Base-by-base conservation (phyloP, 1,140 invertebrate genomes). In the Zophobas morio region DNA sequence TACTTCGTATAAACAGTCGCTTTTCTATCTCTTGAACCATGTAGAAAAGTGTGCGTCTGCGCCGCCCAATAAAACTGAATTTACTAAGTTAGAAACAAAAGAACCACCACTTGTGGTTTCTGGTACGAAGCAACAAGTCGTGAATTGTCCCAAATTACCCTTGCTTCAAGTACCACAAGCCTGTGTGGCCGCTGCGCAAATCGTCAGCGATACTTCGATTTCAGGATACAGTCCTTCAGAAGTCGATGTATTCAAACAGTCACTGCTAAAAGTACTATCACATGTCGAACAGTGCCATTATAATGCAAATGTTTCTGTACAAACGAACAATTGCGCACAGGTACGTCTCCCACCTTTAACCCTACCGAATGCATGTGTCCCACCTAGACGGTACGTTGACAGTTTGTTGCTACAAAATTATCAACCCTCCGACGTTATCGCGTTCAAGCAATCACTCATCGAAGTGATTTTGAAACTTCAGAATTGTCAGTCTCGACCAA, bases 121-220 rank as follows among this genome's bases (percentile, higher is more conserved):
- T 20, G 20, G 20, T 20, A 20, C 33, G 8, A 39, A 60, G 49
- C 20, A 20, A 53, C 4, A 4, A 53, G 6, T 32, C 2, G 20
- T 20, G 2, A 60, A 60, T 60, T 60, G 56, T n/a, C 56, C 56
- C 6, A 60, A 60, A 60, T 60, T 60, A n/a, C 56, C 56, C n/a
- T 0, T n/a, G 4, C 20, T 60, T 3, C n/a, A 5, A 60, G 0
- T 39, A 1, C 8, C 56, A 36, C 32, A 60, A 0, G 8, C 2
- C 20, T 60, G 56, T n/a, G 6, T 60, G 1, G 6, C 5, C 3
- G 8, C 36, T 35, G 35, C 20, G 35, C 34, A 35, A 6, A 37
- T 37, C 36, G 35, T 60, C 6, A 39, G 20, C 6, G 8, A 5
- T 54, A 32, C 35, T 54, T 5, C 33, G 6, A 20, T 60, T 8